These are phyloP conservation scores for Mormoops blainvillei DNA, from an alignment of 2,113 vertebrate genomes.

Conservation along the genomic window DNA sequence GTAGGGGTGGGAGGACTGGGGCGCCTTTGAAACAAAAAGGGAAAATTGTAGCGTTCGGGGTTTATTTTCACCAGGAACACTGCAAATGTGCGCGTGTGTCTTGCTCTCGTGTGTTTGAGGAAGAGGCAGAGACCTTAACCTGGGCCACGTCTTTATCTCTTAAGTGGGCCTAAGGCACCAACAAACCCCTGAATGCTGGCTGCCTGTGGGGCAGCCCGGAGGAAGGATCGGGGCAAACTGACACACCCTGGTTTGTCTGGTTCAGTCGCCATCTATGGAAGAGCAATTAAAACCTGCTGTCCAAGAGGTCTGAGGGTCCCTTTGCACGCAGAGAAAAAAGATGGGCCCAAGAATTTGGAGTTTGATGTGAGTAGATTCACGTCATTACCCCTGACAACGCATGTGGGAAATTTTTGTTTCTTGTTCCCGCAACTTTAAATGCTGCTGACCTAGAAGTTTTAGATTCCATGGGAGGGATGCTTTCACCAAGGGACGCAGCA, in stretches of 20 bases:
- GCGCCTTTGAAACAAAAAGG: slow-evolving; percentile 31
- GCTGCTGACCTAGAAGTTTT: neutral
- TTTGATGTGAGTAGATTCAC: neutral
- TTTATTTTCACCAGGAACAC: slow-evolving; percentile 20
- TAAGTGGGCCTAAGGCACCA: neutral
- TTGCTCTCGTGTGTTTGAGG: neutral
- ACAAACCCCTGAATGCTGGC: neutral
- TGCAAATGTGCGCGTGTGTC: neutral
- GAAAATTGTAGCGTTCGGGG: neutral
- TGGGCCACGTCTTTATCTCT: neutral
- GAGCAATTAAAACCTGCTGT: neutral
- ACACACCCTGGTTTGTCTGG: neutral
- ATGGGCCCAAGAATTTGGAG: neutral
- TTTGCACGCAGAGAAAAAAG: neutral
- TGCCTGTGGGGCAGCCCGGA: neutral
- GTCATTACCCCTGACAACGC: neutral
- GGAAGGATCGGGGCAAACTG: neutral
- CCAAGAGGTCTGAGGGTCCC: neutral
- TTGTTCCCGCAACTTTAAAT: neutral
- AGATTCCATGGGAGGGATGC: neutral
- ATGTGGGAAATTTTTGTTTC: neutral
- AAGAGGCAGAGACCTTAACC: neutral
- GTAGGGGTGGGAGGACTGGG: neutral
- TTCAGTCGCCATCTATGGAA: neutral
- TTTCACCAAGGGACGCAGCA: neutral